Percentiles rank a stretch among this genome's conserved stretches.
These are phyloP conservation scores for Solen grandis DNA, from an alignment of 1,140 invertebrate species.

Conservation along the genomic window DNA sequence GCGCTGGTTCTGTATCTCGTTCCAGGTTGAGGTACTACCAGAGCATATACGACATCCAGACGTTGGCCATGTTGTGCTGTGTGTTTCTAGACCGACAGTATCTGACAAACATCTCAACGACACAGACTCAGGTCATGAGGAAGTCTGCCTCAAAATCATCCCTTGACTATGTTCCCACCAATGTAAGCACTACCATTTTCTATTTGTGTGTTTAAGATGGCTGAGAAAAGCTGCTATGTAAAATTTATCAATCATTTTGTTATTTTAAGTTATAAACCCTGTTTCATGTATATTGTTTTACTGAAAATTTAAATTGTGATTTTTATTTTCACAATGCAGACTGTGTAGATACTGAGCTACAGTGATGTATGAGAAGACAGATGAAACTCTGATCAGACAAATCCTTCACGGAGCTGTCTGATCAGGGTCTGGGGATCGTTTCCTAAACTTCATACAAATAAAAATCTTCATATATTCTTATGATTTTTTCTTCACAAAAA, in stretches of 20 bases:
- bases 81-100: constrained; percentile 85
- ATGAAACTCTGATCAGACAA: too few relatives aligned
- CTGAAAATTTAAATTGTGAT: neutral
- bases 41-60: constrained; percentile 91
- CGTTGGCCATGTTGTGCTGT: constrained; percentile 95
- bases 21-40: constrained; percentile 83
- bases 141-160: constrained; percentile 58
- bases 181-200: constrained; percentile 70
- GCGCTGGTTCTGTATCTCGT: too few relatives aligned
- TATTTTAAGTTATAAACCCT: neutral
- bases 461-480: too few relatives aligned
- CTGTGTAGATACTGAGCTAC: neutral
- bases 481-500: too few relatives aligned
- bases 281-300: neutral
- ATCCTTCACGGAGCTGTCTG: too few relatives aligned
- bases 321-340: neutral
- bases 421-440: too few relatives aligned
- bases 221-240: neutral
- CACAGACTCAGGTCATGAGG: constrained; percentile 24
- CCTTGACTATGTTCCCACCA: constrained; percentile 67
- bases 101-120: constrained; percentile 9
- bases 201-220: neutral
- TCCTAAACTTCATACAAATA: too few relatives aligned
- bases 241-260: neutral
- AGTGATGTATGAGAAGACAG: too few relatives aligned